Percentiles rank a stretch among this genome's conserved stretches.
These are phyloP conservation scores for Drosophila affinis DNA, from an alignment of 2,888 invertebrate genomes.

Conservation along the genomic window DNA sequence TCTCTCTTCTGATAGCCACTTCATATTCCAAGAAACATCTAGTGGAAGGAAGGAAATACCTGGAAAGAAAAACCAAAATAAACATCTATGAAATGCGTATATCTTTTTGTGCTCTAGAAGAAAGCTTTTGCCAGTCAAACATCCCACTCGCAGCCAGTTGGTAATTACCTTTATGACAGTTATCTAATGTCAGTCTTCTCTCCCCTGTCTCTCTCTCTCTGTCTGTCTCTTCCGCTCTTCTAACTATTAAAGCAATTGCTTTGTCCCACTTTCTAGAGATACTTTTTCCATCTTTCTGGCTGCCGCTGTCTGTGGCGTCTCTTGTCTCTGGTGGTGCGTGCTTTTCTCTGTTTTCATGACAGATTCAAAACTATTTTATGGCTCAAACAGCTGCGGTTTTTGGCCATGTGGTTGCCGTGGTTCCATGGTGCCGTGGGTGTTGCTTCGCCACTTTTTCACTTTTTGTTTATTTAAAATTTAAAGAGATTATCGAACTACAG, in stretches of 20 bases:
- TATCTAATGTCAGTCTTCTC: slow-evolving; percentile 31
- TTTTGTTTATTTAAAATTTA: not conserved
- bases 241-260: slow-evolving; percentile 71
- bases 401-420: not conserved
- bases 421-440: not conserved
- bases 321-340: not conserved
- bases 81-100: not conserved
- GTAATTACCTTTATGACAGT: slow-evolving; percentile 45
- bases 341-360: slow-evolving; percentile 11
- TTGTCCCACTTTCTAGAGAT: slow-evolving; percentile 64
- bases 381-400: not conserved
- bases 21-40: not conserved
- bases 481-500: not conserved
- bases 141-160: slow-evolving; percentile 1
- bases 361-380: slow-evolving; percentile 35
- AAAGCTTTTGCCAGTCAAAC: slow-evolving; percentile 12
- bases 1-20: not conserved
- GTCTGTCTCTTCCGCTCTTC: slow-evolving; percentile 28
- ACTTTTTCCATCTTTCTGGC: slow-evolving; percentile 3
- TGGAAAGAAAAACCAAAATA: too few relatives aligned
- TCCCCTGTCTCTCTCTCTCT: slow-evolving; percentile 1
- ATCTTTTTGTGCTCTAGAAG: slow-evolving; percentile 21
- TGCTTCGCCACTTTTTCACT: not conserved
- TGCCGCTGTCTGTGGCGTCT: too few relatives aligned
- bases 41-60: not conserved